Percentiles rank a stretch among this genome's conserved stretches.
phyloP scores from a whole-genome alignment of 2,113 vertebrate genomes.

The Paramisgurnus dabryanus region DNA sequence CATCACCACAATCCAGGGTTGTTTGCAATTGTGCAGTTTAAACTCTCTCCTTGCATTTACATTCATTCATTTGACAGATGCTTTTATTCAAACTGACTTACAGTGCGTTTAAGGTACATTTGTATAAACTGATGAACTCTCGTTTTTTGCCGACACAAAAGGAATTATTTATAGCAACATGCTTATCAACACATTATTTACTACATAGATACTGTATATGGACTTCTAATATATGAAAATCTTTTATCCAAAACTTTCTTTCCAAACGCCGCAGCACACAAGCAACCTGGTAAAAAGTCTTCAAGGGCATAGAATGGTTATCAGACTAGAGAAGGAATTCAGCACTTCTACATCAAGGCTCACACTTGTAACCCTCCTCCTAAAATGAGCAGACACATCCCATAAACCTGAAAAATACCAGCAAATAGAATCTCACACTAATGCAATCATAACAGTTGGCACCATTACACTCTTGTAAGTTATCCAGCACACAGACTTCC shows the following conservation, averaged over 20 bases:
- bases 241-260: neutral
- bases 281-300: neutral
- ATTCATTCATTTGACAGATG: too few relatives aligned
- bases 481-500: neutral
- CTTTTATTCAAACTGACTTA: too few relatives aligned
- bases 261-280: neutral
- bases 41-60: neutral
- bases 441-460: slow-evolving; percentile 1
- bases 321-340: neutral
- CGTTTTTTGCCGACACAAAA: too few relatives aligned
- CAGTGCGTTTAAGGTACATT: too few relatives aligned
- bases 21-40: neutral
- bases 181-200: too few relatives aligned
- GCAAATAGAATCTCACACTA: slow-evolving; percentile 6
- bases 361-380: neutral
- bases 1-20: neutral
- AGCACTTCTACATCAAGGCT: neutral
- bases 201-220: too few relatives aligned
- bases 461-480: neutral
- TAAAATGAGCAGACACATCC: neutral
- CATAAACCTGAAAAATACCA: neutral
- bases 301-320: neutral
- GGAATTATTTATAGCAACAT: too few relatives aligned
- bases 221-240: neutral
- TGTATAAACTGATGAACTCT: too few relatives aligned